These are phyloP conservation scores for Trematomus bernacchii DNA, from an alignment of 2,797 vertebrate species.

Conservation along the genomic window DNA sequence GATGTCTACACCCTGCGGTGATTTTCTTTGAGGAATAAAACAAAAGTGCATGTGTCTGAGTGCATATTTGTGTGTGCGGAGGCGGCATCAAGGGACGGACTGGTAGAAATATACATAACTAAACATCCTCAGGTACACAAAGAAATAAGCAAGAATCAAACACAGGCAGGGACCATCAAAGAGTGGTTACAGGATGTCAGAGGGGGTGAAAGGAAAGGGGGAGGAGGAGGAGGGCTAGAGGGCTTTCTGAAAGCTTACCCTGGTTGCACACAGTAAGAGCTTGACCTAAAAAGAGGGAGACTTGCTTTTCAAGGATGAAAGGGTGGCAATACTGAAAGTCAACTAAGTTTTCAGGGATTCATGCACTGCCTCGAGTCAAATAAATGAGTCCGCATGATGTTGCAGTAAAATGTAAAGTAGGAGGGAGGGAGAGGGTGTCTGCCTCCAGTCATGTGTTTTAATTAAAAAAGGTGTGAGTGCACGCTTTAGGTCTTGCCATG, in stretches of 20 bases:
- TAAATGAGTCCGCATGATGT: slow-evolving; percentile 75
- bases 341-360: slow-evolving; percentile 64
- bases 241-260: slow-evolving; percentile 48
- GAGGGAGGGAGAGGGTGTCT: neutral
- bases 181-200: slow-evolving; percentile 72
- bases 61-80: slow-evolving; percentile 31
- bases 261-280: slow-evolving; percentile 58
- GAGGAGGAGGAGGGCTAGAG: slow-evolving; percentile 24
- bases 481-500: slow-evolving; percentile 32
- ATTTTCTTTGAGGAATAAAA: slow-evolving; percentile 60
- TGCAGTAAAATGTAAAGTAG: slow-evolving; percentile 53
- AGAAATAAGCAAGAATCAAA: slow-evolving; percentile 62
- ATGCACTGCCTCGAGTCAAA: slow-evolving; percentile 50
- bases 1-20: slow-evolving; percentile 46
- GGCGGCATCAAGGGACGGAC: neutral
- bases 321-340: slow-evolving; percentile 57
- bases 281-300: slow-evolving; percentile 68
- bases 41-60: slow-evolving; percentile 37
- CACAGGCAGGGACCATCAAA: slow-evolving; percentile 68
- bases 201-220: slow-evolving; percentile 50
- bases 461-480: slow-evolving; percentile 66
- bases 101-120: slow-evolving; percentile 70
- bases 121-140: slow-evolving; percentile 73
- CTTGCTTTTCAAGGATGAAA: slow-evolving; percentile 75
- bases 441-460: slow-evolving; percentile 68